Conservation (phyloP, 2,888 invertebrate species). For the Spisula solida region DNA sequence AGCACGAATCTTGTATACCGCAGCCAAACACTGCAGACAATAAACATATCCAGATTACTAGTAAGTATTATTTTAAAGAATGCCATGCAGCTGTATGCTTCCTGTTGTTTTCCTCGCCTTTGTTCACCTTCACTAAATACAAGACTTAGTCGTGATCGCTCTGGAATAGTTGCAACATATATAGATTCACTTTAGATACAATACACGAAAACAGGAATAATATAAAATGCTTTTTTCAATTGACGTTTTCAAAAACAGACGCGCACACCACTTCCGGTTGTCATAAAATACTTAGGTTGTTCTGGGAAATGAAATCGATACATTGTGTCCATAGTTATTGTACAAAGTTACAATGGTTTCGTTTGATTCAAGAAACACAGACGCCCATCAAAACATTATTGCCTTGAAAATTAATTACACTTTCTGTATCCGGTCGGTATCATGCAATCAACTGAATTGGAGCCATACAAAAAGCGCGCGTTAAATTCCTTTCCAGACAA, state of each 20-base stretch:
- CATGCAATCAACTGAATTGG: constrained; percentile 10
- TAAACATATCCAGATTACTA: too few relatives aligned
- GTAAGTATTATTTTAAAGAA: too few relatives aligned
- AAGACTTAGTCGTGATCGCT: too few relatives aligned
- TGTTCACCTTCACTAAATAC: too few relatives aligned
- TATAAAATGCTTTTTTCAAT: neutral
- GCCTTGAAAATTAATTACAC: constrained; percentile 20
- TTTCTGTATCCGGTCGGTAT: neutral
- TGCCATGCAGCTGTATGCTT: too few relatives aligned
- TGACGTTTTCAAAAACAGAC: neutral
- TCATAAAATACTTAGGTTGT: neutral
- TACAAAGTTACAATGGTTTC: neutral
- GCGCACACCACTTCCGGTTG: neutral
- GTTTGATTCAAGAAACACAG: constrained; percentile 14
- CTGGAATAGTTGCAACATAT: too few relatives aligned
- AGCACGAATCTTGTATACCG: too few relatives aligned
- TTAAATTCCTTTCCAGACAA: neutral
- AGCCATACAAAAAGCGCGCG: neutral
- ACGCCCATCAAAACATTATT: constrained; percentile 14
- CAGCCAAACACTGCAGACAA: too few relatives aligned
- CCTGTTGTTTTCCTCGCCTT: too few relatives aligned
- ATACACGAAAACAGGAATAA: too few relatives aligned
- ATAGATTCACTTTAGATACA: too few relatives aligned
- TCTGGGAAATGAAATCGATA: neutral
- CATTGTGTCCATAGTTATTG: neutral